Evolutionary conservation across 2,797 vertebrate genomes (phyloP).

Genomic region (Craterocephalus amniculus): DNA sequence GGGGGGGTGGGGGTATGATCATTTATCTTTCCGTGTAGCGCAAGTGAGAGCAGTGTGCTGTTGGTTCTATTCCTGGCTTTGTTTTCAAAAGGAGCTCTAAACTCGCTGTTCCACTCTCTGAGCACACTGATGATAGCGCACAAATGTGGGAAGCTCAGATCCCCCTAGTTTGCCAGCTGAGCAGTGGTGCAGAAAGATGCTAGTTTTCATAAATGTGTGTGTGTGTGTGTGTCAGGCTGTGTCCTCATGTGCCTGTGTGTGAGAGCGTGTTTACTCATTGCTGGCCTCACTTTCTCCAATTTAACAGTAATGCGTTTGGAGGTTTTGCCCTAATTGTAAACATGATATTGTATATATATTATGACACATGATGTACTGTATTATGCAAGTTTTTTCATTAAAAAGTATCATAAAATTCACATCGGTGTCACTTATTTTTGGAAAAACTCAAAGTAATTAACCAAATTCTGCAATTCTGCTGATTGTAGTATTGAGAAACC

Average conservation of each 20-base stretch:
- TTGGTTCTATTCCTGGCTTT: slow-evolving; percentile 67
- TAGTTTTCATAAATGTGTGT: slow-evolving; percentile 28
- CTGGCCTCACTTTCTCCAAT: slow-evolving; percentile 53
- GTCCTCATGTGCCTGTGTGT: slow-evolving; percentile 45
- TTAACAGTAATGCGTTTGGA: slow-evolving; percentile 60
- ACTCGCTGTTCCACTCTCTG: slow-evolving; percentile 57
- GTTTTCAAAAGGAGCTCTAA: slow-evolving; percentile 68
- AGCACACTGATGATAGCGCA: slow-evolving; percentile 54
- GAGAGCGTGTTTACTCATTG: slow-evolving; percentile 52
- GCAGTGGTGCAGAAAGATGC: slow-evolving; percentile 47
- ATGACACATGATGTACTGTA: slow-evolving; percentile 70
- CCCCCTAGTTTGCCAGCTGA: slow-evolving; percentile 51
- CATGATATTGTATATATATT: slow-evolving; percentile 62
- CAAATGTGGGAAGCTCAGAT: slow-evolving; percentile 61
- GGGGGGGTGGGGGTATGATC: slow-evolving; percentile 65
- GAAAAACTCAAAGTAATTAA: neutral
- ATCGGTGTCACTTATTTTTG: neutral
- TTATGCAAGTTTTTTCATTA: slow-evolving; percentile 76
- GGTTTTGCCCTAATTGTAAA: slow-evolving; percentile 58
- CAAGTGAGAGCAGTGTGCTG: slow-evolving; percentile 49
- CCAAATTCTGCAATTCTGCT: neutral
- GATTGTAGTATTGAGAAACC: slow-evolving; percentile 14
- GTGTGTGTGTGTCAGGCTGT: slow-evolving; percentile 14
- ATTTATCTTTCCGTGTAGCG: slow-evolving; percentile 65
- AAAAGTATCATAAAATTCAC: slow-evolving; percentile 49